Conservation (phyloP, 2,888 invertebrate genomes). For the Phyllotreta striolata region DNA sequence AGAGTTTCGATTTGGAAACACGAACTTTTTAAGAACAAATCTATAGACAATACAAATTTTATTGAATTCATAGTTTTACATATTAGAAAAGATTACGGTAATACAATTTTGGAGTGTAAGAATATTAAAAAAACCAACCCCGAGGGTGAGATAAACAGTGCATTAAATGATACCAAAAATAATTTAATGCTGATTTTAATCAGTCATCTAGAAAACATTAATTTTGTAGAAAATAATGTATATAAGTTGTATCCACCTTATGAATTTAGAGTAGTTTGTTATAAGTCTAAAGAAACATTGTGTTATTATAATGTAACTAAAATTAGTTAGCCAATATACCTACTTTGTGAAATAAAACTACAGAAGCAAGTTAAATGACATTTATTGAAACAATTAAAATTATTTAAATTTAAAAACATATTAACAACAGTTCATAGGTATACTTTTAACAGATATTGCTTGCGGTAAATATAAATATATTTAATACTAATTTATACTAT, state of each 20-base stretch:
- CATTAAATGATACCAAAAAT: slow-evolving; percentile 10
- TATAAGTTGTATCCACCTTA: slow-evolving; percentile 50
- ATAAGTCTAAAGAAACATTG: slow-evolving; percentile 33
- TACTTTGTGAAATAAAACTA: too few relatives aligned
- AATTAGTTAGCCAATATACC: slow-evolving; percentile 11
- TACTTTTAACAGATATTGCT: too few relatives aligned
- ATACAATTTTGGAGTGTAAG: slow-evolving; percentile 47
- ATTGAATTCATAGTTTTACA: slow-evolving; percentile 43
- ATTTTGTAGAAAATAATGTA: slow-evolving; percentile 35
- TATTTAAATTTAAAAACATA: too few relatives aligned
- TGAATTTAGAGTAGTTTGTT: slow-evolving; percentile 31
- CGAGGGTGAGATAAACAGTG: slow-evolving; percentile 5
- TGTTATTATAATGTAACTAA: slow-evolving; percentile 46
- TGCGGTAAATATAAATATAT: too few relatives aligned
- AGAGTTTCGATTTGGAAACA: slow-evolving; percentile 65
- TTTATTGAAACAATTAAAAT: too few relatives aligned
- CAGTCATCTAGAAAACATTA: slow-evolving; percentile 38
- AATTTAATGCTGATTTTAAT: slow-evolving; percentile 47
- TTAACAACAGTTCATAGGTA: too few relatives aligned
- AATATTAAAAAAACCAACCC: slow-evolving; percentile 14
- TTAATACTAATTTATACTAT: too few relatives aligned
- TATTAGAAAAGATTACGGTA: slow-evolving; percentile 49
- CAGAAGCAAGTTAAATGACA: too few relatives aligned
- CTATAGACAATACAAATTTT: slow-evolving; percentile 38
- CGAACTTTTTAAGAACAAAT: slow-evolving; percentile 63